Evolutionary conservation across 2,113 vertebrate genomes (phyloP), one percentile per base, ranked within the genome.

Genomic region (Ellobius talpinus): DNA sequence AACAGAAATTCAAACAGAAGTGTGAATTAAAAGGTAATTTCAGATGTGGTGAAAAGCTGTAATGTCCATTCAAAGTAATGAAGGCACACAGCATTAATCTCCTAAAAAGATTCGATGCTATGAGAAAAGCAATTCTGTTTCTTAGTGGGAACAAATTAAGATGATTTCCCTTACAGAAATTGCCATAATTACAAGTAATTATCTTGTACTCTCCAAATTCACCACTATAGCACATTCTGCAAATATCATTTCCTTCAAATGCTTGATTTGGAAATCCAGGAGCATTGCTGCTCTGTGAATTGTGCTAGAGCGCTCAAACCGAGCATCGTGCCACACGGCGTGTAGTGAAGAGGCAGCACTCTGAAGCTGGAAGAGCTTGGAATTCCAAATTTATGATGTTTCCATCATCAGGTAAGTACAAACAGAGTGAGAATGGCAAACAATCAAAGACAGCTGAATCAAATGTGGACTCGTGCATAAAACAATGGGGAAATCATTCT

Each of bases 141-240:
- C 98, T 98, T 98, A 97, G 97, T 96, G 91, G 90, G 97, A 98
- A 98, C 90, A 98, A 98, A 98, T 98, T 98, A 98, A 98, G 97
- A 98, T 94, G 26, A 98, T 97, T 98, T 98, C 96, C 98, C 97
- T 97, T 94, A 97, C 96, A 98, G 96, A 98, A 98, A 98, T 98
- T 97, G 98, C 97, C 95, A 96, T 98, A 98, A 98, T 98, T 98
- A 98, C 97, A 98, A 98, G 97, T 96, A 98, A 98, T 98, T 98
- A 98, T 97, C 97, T 97, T 96, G 96, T 97, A 92, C 96, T 98
- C 97, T 97, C 96, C 97, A 98, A 98, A 98, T 96, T 98, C 97
- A 98, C 95, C 95, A 97, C 90, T 93, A 95, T 45, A 93, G 97
- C 98, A 98, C 81, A 98, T 97, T 95, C 79, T 96, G 85, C 94